phyloP scores from a whole-genome alignment of 2,888 invertebrate species.

The Amaurobius ferox region DNA sequence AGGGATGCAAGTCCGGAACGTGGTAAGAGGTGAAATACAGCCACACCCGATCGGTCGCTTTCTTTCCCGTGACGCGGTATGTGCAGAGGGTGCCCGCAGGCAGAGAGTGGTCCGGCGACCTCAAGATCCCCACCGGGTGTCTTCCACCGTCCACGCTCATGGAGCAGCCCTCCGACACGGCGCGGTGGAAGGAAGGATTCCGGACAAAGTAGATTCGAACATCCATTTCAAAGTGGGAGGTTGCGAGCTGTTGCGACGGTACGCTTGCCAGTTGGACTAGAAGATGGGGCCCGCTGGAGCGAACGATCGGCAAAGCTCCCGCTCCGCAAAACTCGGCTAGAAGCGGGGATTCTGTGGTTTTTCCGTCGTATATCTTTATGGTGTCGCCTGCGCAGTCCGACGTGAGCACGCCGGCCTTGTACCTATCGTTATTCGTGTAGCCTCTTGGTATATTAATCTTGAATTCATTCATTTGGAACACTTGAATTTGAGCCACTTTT shows the following conservation, averaged over 20 bases:
- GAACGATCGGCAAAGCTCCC: conserved; percentile 87
- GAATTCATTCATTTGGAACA: conserved; percentile 86
- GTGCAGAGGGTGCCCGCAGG: conserved; percentile 90
- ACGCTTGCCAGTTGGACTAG: conserved; percentile 88
- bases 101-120: conserved; percentile 81
- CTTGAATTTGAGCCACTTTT: conserved; percentile 85
- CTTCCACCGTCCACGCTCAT: conserved; percentile 72
- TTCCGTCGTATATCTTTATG: conserved; percentile 88
- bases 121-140: conserved; percentile 51
- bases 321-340: conserved; percentile 88
- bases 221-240: conserved; percentile 85
- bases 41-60: conserved; percentile 62
- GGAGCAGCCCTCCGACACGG: conserved; percentile 47
- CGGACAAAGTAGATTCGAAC: conserved; percentile 85
- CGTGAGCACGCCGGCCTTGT: conserved; percentile 59
- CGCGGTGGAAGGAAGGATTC: background rate
- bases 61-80: conserved; percentile 83
- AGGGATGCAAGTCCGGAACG: conserved; percentile 65
- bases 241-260: conserved; percentile 83
- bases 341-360: conserved; percentile 85
- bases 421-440: conserved; percentile 62
- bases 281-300: conserved; percentile 87
- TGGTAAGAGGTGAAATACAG: conserved; percentile 69
- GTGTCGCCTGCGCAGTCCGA: conserved; percentile 69
- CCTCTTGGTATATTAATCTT: conserved; percentile 83